Evolutionary conservation across 2,797 vertebrate genomes (phyloP).

Genomic region (Hoplostethus mediterraneus): DNA sequence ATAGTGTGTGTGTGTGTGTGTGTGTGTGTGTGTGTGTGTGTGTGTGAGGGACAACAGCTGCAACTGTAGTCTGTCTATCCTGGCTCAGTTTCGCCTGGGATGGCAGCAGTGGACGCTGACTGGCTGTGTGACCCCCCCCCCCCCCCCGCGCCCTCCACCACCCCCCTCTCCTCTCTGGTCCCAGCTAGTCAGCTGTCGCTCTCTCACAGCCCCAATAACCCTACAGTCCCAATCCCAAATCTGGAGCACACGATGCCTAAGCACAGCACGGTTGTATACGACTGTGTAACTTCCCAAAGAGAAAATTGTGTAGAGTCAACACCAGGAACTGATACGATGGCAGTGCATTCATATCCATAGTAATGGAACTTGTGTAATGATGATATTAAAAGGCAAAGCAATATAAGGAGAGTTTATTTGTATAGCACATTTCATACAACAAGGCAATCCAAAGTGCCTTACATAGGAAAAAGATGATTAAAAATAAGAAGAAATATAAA

Average conservation of each 20-base stretch:
- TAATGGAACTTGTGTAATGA: conserved; percentile 10
- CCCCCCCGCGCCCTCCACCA: conserved; percentile 1
- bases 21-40: conserved; percentile 9
- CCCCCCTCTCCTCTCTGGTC: conserved; percentile 25
- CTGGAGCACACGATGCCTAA: conserved; percentile 66
- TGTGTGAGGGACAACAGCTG: conserved; percentile 71
- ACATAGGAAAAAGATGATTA: too few species aligned
- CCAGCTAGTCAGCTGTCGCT: conserved; percentile 79
- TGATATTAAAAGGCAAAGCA: not conserved
- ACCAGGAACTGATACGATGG: conserved; percentile 12
- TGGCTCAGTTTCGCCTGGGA: conserved; percentile 73
- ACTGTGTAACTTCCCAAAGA: conserved; percentile 4
- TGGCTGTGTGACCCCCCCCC: conserved; percentile 47
- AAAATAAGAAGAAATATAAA: too few species aligned
- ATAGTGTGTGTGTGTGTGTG: conserved; percentile 7
- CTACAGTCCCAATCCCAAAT: conserved; percentile 55
- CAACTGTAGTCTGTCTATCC: conserved; percentile 72
- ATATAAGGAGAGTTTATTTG: too few species aligned
- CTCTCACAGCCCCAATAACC: conserved; percentile 65
- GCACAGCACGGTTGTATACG: conserved; percentile 29
- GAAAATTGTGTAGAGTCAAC: conserved; percentile 11
- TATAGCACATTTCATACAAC: too few species aligned
- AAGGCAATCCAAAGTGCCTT: too few species aligned
- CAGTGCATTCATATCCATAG: not conserved
- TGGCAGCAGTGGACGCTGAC: conserved; percentile 66